phyloP scores from a whole-genome alignment of 1,140 invertebrate species.

The Gryllus bimaculatus region DNA sequence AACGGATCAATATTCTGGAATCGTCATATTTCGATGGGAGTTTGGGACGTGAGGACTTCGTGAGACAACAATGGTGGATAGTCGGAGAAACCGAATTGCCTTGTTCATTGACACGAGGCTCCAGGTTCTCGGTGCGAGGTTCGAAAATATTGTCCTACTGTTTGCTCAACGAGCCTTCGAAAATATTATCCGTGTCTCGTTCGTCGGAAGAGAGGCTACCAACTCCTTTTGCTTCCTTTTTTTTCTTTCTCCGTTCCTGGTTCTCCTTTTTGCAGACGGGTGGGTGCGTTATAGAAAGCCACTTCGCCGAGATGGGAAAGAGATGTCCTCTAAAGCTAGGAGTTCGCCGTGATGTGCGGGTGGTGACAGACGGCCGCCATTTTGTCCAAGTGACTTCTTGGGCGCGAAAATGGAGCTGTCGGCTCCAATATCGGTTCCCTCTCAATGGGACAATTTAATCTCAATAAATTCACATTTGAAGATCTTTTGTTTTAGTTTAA shows the following conservation, averaged over 20 bases:
- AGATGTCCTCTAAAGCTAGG: background rate
- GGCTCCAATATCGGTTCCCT: background rate
- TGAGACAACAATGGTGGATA: too few species aligned
- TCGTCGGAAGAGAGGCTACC: background rate
- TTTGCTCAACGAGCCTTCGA: background rate
- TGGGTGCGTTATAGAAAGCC: background rate
- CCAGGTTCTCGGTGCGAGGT: background rate
- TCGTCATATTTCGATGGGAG: too few species aligned
- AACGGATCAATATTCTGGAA: too few species aligned
- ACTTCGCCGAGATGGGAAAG: background rate
- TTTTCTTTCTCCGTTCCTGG: background rate
- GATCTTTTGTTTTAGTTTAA: too few species aligned
- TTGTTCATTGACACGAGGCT: background rate
- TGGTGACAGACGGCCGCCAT: background rate
- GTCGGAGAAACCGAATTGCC: background rate
- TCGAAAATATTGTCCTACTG: background rate
- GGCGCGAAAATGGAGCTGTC: background rate
- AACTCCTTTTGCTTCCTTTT: background rate
- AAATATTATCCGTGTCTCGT: background rate
- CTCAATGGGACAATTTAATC: too few species aligned
- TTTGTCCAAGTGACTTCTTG: background rate
- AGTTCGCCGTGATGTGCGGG: background rate
- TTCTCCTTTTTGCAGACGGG: background rate
- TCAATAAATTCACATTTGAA: too few species aligned
- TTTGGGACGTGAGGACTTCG: too few species aligned